Evolutionary conservation across 2,797 vertebrate species (phyloP), one percentile per base, ranked within the genome.

Genomic region (Staurois parvus): DNA sequence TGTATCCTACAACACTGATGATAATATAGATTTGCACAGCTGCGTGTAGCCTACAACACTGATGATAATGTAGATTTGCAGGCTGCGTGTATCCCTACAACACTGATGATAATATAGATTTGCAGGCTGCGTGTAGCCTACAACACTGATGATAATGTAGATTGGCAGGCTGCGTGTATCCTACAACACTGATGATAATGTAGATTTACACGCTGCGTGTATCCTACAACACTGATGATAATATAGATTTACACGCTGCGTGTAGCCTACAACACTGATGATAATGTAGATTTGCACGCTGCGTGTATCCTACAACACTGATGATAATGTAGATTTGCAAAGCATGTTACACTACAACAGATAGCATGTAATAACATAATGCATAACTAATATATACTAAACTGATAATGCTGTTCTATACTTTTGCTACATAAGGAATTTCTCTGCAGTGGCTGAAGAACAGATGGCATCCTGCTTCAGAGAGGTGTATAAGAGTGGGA

Each of bases 391-490:
- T 28, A 66, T 66, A 6, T 26, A 66, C 10, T 26, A 26, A 59
- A 59, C 21, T 66, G 64, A 66, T 66, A 66, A 66, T 29, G 12
- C n/a, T 13, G 5, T 66, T 66, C 9, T 66, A 28, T 66, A 12
- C 21, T 26, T 17, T 66, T 3, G 29, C 32, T 42, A 81, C 56
- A 72, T n/a, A 72, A 24, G 70, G 69, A 6, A 3, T 30, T 15
- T 30, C 67, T 56, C 10, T 56, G 26, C 28, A 70, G 40, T 26
- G 75, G 45, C 6, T 75, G 62, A 45, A 79, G 69, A 83, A 74
- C 85, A 87, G 85, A 87, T 83, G 81, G 85, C 59, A 79, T 40
- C 62, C n/a, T 26, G 62, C 37, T 24, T 48, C 72, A 72, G 7
- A 75, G 29, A 68, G 73, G n/a, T 48, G 32, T 32, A 13, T 73